Conservation (phyloP, 2,113 vertebrate genomes). For the Hiodon tergisus region DNA sequence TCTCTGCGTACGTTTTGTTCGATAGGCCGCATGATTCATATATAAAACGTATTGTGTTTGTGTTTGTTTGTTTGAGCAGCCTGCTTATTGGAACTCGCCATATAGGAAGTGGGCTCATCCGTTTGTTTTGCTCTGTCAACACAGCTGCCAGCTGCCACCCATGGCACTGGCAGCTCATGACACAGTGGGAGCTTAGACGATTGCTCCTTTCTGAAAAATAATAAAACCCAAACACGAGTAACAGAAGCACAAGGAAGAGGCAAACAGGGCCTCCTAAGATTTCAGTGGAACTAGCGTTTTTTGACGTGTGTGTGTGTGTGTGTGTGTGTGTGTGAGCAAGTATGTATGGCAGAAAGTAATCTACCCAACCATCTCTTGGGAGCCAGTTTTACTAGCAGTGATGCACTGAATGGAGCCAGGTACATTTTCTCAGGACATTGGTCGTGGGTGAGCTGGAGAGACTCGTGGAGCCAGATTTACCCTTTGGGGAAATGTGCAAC, state of each 20-base stretch:
- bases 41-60: constrained; percentile 8
- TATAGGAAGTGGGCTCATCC: background rate
- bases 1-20: background rate
- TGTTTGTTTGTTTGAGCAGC: background rate
- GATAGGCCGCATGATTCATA: background rate
- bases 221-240: background rate
- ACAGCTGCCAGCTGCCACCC: constrained; percentile 3
- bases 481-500: no score
- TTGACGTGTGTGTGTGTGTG: background rate
- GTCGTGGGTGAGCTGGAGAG: background rate
- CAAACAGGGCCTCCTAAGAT: background rate
- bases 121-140: background rate
- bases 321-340: no score
- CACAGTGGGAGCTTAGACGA: background rate
- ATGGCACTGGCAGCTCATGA: background rate
- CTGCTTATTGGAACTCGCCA: background rate
- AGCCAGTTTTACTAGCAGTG: background rate
- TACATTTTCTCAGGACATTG: constrained; percentile 13
- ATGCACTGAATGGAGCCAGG: constrained; percentile 13
- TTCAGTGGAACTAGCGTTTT: background rate
- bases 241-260: background rate
- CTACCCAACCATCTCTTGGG: background rate
- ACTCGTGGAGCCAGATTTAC: no score
- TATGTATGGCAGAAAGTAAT: background rate
- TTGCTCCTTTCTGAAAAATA: background rate